phyloP scores from a whole-genome alignment of 2,888 invertebrate species.

The Magallana nippona region DNA sequence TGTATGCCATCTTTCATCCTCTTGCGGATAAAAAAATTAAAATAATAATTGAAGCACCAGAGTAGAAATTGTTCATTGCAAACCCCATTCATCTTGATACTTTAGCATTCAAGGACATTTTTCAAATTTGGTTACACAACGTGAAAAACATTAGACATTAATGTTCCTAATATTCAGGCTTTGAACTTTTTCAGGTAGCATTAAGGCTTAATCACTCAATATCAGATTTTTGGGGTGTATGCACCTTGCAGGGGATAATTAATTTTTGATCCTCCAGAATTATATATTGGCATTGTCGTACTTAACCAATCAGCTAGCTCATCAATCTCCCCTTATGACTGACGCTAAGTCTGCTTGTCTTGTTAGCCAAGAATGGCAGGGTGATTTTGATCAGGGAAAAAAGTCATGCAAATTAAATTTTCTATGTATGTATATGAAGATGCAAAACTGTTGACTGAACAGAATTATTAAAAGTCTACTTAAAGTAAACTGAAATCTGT shows the following conservation, averaged over 20 bases:
- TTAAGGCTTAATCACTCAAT: conserved; percentile 31
- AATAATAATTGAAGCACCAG: conserved; percentile 29
- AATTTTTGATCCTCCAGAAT: conserved; percentile 30
- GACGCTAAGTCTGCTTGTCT: conserved; percentile 1
- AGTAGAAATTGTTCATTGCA: conserved; percentile 32
- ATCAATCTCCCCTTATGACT: not conserved
- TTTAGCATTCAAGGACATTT: conserved; percentile 30
- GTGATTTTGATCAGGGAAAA: not conserved
- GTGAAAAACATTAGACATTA: conserved; percentile 20
- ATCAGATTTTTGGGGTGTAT: conserved; percentile 34
- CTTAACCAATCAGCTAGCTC: not conserved
- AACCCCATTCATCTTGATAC: conserved; percentile 27
- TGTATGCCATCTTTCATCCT: conserved; percentile 14
- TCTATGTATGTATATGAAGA: no score
- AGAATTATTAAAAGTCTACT: no score
- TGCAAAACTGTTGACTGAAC: no score
- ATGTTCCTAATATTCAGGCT: not conserved
- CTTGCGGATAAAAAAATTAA: conserved; percentile 30
- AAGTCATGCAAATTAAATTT: not conserved
- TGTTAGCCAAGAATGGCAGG: not conserved
- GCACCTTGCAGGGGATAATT: conserved; percentile 35
- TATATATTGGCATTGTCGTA: conserved; percentile 26
- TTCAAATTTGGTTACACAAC: conserved; percentile 32
- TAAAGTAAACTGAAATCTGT: no score
- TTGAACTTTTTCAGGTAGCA: conserved; percentile 31